Conservation (phyloP, 2,797 vertebrate species). For the Scolopax rusticola region DNA sequence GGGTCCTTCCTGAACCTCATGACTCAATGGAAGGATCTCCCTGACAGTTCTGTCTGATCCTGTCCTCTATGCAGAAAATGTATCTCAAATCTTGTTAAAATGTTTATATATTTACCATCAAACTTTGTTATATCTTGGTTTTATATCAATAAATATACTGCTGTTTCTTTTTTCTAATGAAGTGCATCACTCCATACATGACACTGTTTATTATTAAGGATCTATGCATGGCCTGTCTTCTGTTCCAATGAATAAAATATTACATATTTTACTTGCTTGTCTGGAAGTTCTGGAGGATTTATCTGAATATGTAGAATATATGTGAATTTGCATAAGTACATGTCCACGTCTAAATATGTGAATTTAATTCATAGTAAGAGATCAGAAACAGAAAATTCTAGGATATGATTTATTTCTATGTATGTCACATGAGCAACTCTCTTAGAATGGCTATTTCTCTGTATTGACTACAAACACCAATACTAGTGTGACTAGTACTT, state of each 20-base stretch:
- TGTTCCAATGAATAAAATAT: not conserved
- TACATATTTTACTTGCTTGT: not conserved
- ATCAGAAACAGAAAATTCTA: not conserved
- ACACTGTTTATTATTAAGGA: not conserved
- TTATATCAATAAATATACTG: too few relatives aligned
- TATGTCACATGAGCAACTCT: fast-evolving
- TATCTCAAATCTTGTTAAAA: too few relatives aligned
- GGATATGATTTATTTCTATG: not conserved
- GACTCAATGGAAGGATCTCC: too few relatives aligned
- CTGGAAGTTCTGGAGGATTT: not conserved
- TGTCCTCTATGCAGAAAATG: too few relatives aligned
- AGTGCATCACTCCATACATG: too few relatives aligned
- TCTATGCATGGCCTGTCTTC: fast-evolving
- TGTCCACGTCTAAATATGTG: not conserved
- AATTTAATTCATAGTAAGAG: not conserved
- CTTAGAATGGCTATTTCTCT: not conserved
- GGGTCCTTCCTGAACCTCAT: too few relatives aligned
- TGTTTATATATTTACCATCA: too few relatives aligned
- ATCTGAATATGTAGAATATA: not conserved
- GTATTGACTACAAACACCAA: not conserved
- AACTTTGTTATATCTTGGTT: too few relatives aligned
- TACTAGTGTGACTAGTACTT: not conserved
- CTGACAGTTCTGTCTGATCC: too few relatives aligned
- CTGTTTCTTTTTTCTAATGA: too few relatives aligned
- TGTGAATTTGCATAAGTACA: not conserved